These are phyloP conservation scores for Sandelia bainsii DNA, from an alignment of 2,797 vertebrate species.

Conservation along the genomic window DNA sequence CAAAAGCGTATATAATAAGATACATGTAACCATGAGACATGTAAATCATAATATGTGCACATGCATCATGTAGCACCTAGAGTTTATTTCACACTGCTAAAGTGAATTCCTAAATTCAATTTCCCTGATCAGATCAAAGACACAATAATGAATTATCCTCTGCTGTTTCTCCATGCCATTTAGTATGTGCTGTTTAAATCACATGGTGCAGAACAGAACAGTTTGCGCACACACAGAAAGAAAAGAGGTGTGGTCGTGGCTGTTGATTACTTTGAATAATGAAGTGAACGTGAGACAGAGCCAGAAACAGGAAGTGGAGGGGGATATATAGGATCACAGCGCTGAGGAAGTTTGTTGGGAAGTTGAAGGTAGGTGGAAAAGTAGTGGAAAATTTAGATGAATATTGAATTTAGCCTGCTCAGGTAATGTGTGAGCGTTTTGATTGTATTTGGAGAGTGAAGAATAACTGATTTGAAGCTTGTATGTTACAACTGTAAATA, in stretches of 20 bases:
- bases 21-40: neutral
- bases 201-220: neutral
- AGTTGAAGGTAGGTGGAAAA: slow-evolving; percentile 32
- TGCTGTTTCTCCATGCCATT: slow-evolving; percentile 40
- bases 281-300: slow-evolving; percentile 11
- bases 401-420: neutral
- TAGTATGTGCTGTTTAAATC: slow-evolving; percentile 28
- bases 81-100: neutral
- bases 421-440: neutral
- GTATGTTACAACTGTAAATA: neutral
- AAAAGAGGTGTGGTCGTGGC: slow-evolving; percentile 70
- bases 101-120: neutral
- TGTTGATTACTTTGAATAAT: slow-evolving; percentile 58
- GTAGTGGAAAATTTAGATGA: neutral
- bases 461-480: neutral
- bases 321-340: neutral
- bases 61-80: no score
- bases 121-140: neutral
- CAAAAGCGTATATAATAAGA: neutral
- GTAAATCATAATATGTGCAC: no score
- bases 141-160: neutral
- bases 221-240: slow-evolving; percentile 14
- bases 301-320: slow-evolving; percentile 5
- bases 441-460: neutral
- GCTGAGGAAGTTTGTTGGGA: slow-evolving; percentile 2